These are phyloP conservation scores for Corythaixoides concolor DNA, from an alignment of 2,113 vertebrate genomes.

Conservation along the genomic window DNA sequence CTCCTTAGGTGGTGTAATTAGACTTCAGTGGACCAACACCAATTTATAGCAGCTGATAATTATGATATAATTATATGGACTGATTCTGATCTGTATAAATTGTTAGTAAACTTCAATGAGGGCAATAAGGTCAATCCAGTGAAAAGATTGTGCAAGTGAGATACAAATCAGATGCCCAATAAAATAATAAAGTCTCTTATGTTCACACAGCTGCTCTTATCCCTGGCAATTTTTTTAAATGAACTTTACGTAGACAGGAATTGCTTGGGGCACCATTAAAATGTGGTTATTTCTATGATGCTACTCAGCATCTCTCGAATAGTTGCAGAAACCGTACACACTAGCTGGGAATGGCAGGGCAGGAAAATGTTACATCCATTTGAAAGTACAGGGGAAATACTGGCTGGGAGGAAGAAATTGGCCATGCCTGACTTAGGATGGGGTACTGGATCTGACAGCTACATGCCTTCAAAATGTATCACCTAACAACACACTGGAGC, in stretches of 20 bases:
- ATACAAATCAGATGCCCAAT: constrained; percentile 40
- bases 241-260: background rate
- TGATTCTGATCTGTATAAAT: constrained; percentile 49
- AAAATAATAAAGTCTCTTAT: constrained; percentile 32
- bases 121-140: constrained; percentile 37
- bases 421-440: background rate
- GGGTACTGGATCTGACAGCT: background rate
- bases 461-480: background rate
- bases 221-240: background rate
- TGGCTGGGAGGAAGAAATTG: background rate
- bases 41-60: constrained; percentile 49
- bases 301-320: background rate
- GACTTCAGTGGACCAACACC: constrained; percentile 18
- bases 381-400: background rate
- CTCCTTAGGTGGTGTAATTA: constrained; percentile 63
- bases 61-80: constrained; percentile 48
- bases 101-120: constrained; percentile 46
- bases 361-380: background rate
- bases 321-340: background rate
- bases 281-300: background rate
- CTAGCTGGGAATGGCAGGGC: background rate
- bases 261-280: background rate
- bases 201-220: constrained; percentile 21
- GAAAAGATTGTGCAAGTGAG: constrained; percentile 47
- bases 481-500: background rate